These are phyloP conservation scores for Melipona bicolor DNA, from an alignment of 2,888 invertebrate genomes.

Conservation along the genomic window DNA sequence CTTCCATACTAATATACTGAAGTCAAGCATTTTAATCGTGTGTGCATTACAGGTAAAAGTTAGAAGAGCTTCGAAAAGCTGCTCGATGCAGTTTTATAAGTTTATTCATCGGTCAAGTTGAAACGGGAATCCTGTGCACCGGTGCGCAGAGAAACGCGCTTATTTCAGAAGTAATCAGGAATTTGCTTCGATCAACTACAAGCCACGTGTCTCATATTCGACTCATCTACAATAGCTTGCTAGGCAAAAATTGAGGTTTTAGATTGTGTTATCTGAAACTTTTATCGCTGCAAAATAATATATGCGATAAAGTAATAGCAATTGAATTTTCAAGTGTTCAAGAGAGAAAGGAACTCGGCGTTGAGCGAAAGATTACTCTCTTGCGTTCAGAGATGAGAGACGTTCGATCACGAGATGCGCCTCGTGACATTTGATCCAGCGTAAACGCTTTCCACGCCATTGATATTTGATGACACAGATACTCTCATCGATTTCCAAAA, in stretches of 20 bases:
- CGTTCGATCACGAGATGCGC: conserved; percentile 57
- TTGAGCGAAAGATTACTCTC: conserved; percentile 48
- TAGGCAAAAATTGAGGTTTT: neutral
- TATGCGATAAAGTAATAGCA: neutral
- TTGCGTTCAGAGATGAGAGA: conserved; percentile 58
- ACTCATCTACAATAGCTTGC: neutral
- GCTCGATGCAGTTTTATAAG: conserved; percentile 6
- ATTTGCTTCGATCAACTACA: conserved; percentile 38
- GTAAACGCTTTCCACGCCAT: conserved; percentile 48
- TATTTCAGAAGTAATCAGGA: conserved; percentile 37
- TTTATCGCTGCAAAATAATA: neutral
- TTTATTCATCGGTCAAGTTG: conserved; percentile 13
- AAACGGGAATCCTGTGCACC: conserved; percentile 30
- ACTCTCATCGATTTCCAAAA: conserved; percentile 48
- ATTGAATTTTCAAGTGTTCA: conserved; percentile 63
- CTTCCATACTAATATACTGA: neutral
- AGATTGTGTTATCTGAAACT: neutral
- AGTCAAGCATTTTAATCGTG: conserved; percentile 14
- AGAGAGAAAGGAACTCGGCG: conserved; percentile 67
- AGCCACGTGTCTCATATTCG: neutral
- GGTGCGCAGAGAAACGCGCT: conserved; percentile 19
- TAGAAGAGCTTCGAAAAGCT: conserved; percentile 2
- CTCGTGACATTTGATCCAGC: conserved; percentile 71
- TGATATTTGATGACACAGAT: conserved; percentile 51
- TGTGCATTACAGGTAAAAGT: conserved; percentile 3